Conservation (phyloP, 2,797 vertebrate species). For the Denticeps clupeoides region DNA sequence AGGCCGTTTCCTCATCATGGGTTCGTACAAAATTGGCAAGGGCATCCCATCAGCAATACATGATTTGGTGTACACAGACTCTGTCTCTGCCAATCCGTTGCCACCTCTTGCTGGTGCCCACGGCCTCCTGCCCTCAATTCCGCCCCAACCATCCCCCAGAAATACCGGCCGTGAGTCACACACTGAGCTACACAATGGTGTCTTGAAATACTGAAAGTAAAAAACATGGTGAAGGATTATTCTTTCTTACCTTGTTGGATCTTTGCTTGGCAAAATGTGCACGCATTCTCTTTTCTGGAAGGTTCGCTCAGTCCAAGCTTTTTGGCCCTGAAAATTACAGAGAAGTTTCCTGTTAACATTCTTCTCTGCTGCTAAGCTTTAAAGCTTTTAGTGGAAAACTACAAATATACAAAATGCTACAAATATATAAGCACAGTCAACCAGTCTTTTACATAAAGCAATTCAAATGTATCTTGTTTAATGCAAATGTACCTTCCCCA, state of each 20-base stretch:
- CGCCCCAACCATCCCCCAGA: too few species aligned
- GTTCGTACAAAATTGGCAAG: neutral
- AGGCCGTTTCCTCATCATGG: constrained; percentile 20
- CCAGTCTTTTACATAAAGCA: neutral
- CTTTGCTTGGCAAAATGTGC: constrained; percentile 80
- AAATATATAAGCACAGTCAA: neutral
- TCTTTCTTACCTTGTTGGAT: constrained; percentile 73
- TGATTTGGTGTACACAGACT: too few species aligned
- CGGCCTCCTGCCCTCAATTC: neutral
- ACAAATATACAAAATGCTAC: neutral
- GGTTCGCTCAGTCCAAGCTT: constrained; percentile 89
- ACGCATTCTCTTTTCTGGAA: constrained; percentile 89
- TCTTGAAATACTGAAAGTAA: too few species aligned
- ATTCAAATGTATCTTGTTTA: too few species aligned
- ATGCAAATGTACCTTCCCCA: too few species aligned
- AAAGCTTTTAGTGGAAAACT: too few species aligned
- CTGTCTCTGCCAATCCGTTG: neutral
- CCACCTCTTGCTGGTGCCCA: neutral
- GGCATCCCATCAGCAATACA: neutral
- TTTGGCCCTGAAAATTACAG: constrained; percentile 65
- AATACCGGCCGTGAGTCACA: too few species aligned
- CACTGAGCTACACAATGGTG: too few species aligned
- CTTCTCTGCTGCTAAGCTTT: too few species aligned
- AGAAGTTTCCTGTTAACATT: constrained; percentile 9
- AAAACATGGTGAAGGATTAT: too few species aligned